Conservation (phyloP, 2,888 invertebrate genomes). For the Trilocha varians region DNA sequence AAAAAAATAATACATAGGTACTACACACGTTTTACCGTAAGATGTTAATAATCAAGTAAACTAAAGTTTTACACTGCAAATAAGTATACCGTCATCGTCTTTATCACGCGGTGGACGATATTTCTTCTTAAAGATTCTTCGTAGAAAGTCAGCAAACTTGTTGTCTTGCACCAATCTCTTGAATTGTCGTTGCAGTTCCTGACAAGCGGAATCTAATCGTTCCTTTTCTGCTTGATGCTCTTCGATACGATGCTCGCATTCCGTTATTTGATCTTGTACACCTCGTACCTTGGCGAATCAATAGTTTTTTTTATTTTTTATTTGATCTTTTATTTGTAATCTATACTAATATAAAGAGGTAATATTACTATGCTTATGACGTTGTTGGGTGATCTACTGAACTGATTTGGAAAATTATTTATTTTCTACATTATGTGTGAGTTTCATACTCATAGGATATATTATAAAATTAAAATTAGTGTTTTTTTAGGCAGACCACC, state of each 20-base stretch:
- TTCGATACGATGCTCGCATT: conserved; percentile 68
- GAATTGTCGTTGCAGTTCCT: conserved; percentile 69
- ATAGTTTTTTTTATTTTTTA: too few relatives aligned
- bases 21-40: too few relatives aligned
- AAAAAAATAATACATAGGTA: not conserved
- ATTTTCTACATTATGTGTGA: too few relatives aligned
- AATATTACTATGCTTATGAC: too few relatives aligned
- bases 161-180: conserved; percentile 76
- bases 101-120: conserved; percentile 78
- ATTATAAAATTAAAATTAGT: too few relatives aligned
- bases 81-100: conserved; percentile 54
- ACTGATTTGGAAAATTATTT: too few relatives aligned
- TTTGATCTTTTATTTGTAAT: too few relatives aligned
- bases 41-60: not conserved
- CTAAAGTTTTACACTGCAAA: not conserved
- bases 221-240: conserved; percentile 48
- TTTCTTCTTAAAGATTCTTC: conserved; percentile 87
- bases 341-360: too few relatives aligned
- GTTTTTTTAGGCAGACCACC: too few relatives aligned
- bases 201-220: conserved; percentile 30
- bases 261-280: conserved; percentile 62
- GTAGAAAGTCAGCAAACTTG: conserved; percentile 84
- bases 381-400: too few relatives aligned
- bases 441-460: too few relatives aligned
- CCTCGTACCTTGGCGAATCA: conserved; percentile 53